phyloP scores from a whole-genome alignment of 2,797 vertebrate genomes.

The Aulostomus chinensis region DNA sequence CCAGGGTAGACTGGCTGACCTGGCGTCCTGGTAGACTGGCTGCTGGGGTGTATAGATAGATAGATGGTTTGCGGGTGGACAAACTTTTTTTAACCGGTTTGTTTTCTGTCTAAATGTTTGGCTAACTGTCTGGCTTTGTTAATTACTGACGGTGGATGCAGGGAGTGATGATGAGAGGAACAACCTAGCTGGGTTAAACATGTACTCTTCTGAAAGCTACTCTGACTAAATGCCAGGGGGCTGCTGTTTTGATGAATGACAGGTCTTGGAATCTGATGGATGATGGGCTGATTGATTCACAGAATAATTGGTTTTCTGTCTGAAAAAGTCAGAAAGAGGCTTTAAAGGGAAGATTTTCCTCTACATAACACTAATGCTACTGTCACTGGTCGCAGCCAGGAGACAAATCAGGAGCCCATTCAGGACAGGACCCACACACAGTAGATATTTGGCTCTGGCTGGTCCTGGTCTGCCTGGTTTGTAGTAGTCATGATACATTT shows the following conservation, averaged over 20 bases:
- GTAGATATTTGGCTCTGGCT: too few relatives aligned
- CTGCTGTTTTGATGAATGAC: constrained; percentile 24
- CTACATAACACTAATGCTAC: too few relatives aligned
- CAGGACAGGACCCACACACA: too few relatives aligned
- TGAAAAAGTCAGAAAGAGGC: neutral
- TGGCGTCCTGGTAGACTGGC: constrained; percentile 44
- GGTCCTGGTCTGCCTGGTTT: too few relatives aligned
- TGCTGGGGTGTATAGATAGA: constrained; percentile 43
- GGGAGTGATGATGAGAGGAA: constrained; percentile 9
- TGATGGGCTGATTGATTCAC: constrained; percentile 18
- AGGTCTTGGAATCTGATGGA: constrained; percentile 1
- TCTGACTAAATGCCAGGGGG: constrained; percentile 7
- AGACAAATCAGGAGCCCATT: too few relatives aligned
- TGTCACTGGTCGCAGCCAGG: too few relatives aligned
- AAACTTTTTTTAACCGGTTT: constrained; percentile 32
- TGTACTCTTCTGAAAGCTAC: neutral
- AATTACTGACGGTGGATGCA: neutral
- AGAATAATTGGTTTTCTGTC: constrained; percentile 5
- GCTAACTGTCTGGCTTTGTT: neutral
- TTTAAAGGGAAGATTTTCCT: too few relatives aligned
- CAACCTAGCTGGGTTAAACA: constrained; percentile 4
- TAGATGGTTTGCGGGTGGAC: constrained; percentile 20
- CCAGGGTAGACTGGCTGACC: constrained; percentile 69
- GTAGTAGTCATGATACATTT: too few relatives aligned
- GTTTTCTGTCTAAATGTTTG: constrained; percentile 9